Conservation (phyloP, 1,140 invertebrate species). For the Notospermus geniculatus region DNA sequence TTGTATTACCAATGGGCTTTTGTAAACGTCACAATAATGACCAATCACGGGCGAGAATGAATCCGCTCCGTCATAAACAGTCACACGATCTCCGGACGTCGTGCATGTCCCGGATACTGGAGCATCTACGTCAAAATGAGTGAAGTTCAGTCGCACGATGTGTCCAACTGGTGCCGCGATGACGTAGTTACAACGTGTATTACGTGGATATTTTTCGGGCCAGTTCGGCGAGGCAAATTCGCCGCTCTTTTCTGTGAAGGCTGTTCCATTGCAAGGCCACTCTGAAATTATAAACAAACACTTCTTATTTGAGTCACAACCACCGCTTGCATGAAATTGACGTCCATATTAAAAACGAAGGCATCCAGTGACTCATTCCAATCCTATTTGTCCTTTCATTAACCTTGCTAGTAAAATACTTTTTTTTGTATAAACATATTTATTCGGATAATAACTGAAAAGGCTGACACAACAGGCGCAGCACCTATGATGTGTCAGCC, state of each 20-base stretch:
- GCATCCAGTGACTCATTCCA: too few species aligned
- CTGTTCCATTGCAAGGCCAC: slow-evolving; percentile 6
- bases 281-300: too few species aligned
- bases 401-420: too few species aligned
- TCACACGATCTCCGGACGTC: slow-evolving; percentile 89
- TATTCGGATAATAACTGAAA: too few species aligned
- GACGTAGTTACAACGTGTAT: background rate
- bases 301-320: too few species aligned
- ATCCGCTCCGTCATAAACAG: slow-evolving; percentile 85
- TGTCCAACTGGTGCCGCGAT: background rate
- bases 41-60: slow-evolving; percentile 76
- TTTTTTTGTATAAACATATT: too few species aligned
- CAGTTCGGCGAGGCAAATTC: slow-evolving; percentile 6
- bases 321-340: too few species aligned
- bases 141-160: slow-evolving; percentile 66
- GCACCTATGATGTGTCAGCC: too few species aligned
- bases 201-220: background rate
- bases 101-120: slow-evolving; percentile 67
- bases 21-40: slow-evolving; percentile 86
- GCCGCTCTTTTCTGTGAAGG: background rate
- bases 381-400: too few species aligned
- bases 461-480: too few species aligned
- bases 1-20: slow-evolving; percentile 73
- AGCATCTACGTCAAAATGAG: slow-evolving; percentile 86
- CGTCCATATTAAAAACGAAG: background rate